phyloP scores from a whole-genome alignment of 37 sponge, comb jelly and placozoan species.

The Sycon ciliatum region DNA sequence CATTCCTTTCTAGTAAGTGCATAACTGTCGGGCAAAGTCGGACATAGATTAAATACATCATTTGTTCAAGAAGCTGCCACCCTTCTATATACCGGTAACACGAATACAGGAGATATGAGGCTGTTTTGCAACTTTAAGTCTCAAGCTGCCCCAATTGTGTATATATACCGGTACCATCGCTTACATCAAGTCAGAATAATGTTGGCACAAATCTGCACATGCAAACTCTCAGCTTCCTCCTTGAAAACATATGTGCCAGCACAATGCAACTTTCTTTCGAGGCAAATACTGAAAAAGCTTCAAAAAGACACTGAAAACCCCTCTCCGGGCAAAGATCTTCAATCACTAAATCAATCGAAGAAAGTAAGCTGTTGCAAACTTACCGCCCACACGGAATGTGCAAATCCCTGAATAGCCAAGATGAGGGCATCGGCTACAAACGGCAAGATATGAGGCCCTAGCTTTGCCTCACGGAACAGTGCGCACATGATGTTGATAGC shows the following conservation, averaged over 20 bases:
- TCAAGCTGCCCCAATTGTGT: too few species aligned
- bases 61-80: too few species aligned
- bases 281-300: neutral
- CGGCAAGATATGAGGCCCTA: constrained; percentile 53
- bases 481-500: constrained; percentile 72
- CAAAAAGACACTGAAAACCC: neutral
- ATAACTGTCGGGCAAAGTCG: too few species aligned
- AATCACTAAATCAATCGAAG: too few species aligned
- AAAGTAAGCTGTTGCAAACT: neutral
- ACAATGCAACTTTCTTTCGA: neutral
- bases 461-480: constrained; percentile 55
- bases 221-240: neutral
- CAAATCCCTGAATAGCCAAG: constrained; percentile 56
- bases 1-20: too few species aligned
- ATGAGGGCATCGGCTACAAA: constrained; percentile 50
- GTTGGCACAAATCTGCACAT: neutral
- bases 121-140: too few species aligned
- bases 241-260: neutral
- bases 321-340: too few species aligned
- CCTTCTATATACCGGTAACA: too few species aligned
- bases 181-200: too few species aligned
- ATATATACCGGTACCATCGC: too few species aligned
- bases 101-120: too few species aligned
- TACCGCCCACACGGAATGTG: constrained; percentile 61
- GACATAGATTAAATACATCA: too few species aligned